Evolutionary conservation across 2,888 invertebrate genomes (phyloP), one percentile per base, ranked within the genome.

Genomic region (Kryphioiulus occultus): DNA sequence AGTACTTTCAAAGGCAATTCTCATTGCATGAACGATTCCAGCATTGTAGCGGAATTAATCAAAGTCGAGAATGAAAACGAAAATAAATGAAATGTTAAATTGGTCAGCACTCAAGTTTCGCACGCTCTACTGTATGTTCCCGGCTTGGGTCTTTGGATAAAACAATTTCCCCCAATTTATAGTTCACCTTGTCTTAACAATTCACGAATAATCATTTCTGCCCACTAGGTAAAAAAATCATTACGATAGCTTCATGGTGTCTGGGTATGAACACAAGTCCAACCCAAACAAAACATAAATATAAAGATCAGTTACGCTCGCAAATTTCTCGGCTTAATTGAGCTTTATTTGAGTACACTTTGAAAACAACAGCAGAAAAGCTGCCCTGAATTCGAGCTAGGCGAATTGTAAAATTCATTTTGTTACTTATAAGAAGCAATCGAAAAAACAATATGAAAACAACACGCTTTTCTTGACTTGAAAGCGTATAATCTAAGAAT

Each of bases 401-500:
- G 0, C 26, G 68, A 68, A 68, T 26, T 68, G 68, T 1, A 53
- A 53, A 53, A 53, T 53, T 53, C 4, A n/a, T 53, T 53, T 17
- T 53, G 1, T 9, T 53, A 53, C n/a, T n/a, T 53, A 0, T 5
- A 39, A 53, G n/a, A 53, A n/a, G 19, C 53, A 26, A 26, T 26
- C 68, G 22, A 68, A 26, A 68, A 68, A 68, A 68, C 68, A 68
- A 68, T 68, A 26, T 26, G 0, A 0, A 68, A 68, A 68, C 19
- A n/a, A n/a, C n/a, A n/a, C 22, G 26, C 26, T 68, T 68, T 22
- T 10, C 22, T 68, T 26, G 26, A 9, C 68, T 26, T 68, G 68
- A 22, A 68, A 68, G 68, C 68, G 22, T 68, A n/a, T n/a, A n/a
- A 68, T 68, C 68, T 68, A 68, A 68, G 26, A 68, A 68, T 68